Conservation (phyloP, 2,113 vertebrate genomes). For the Lichenostomus cassidix region DNA sequence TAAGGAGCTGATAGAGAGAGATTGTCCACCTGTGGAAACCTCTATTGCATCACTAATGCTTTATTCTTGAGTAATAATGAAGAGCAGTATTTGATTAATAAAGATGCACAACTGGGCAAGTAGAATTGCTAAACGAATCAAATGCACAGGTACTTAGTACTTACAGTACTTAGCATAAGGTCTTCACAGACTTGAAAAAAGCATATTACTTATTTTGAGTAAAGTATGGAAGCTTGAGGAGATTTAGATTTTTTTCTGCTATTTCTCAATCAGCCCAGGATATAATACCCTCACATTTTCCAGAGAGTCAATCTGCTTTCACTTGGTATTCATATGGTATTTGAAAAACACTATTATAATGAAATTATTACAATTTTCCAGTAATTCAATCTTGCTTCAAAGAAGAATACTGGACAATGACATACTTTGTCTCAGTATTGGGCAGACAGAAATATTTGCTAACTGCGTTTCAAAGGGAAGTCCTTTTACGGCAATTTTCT, state of each 20-base stretch:
- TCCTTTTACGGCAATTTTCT: neutral
- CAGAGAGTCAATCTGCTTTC: neutral
- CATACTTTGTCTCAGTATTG: neutral
- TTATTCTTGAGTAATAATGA: neutral
- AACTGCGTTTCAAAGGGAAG: neutral
- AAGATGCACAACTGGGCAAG: neutral
- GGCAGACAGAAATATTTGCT: neutral
- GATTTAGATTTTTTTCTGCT: neutral
- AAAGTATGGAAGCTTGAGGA: neutral
- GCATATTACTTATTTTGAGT: neutral
- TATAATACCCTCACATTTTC: neutral
- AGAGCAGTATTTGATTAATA: too few relatives aligned
- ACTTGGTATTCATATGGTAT: neutral
- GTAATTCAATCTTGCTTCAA: neutral
- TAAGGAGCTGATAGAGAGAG: neutral
- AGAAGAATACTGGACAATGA: neutral
- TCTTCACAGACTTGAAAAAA: neutral
- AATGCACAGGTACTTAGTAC: neutral
- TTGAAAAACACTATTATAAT: neutral
- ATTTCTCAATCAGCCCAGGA: neutral
- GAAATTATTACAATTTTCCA: neutral
- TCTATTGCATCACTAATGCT: neutral
- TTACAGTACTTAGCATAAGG: neutral
- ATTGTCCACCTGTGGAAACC: neutral
- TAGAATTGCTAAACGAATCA: neutral